Conservation (phyloP, 2,113 vertebrate genomes). For the Paramisgurnus dabryanus region DNA sequence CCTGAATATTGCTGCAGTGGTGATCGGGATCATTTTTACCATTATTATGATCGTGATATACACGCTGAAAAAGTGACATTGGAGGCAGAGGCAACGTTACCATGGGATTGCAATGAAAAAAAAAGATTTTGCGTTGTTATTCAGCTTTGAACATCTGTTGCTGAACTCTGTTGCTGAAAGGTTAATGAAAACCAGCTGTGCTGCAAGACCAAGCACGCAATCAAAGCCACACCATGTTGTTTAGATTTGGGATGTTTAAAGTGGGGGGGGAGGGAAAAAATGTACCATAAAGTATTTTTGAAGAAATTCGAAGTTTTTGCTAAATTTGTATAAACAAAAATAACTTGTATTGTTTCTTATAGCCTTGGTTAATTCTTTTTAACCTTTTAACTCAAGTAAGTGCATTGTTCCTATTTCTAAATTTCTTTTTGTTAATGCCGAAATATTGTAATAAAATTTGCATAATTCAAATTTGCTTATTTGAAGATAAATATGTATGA, state of each 20-base stretch:
- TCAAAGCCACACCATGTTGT: background rate
- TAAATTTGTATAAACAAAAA: too few relatives aligned
- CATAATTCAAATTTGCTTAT: too few relatives aligned
- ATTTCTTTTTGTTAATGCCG: background rate
- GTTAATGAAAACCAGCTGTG: background rate
- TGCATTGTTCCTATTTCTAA: background rate
- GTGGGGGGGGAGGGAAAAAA: background rate
- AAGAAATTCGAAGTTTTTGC: background rate
- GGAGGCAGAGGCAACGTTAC: background rate
- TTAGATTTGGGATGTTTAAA: background rate
- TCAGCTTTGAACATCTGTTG: background rate
- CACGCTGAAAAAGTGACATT: accelerated
- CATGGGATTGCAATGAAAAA: background rate
- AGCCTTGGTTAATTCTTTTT: background rate
- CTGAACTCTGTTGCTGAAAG: background rate
- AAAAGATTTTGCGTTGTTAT: background rate
- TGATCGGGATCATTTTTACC: conserved; percentile 31
- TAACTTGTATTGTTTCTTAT: background rate
- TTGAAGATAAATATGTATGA: too few relatives aligned
- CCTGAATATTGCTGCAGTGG: conserved; percentile 49
- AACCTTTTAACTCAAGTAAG: background rate
- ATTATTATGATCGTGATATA: conserved; percentile 2
- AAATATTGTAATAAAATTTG: background rate
- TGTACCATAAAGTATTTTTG: background rate
- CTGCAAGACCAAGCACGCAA: background rate